These are phyloP conservation scores for Geococcyx californianus DNA, from an alignment of 2,113 vertebrate species.

Conservation along the genomic window DNA sequence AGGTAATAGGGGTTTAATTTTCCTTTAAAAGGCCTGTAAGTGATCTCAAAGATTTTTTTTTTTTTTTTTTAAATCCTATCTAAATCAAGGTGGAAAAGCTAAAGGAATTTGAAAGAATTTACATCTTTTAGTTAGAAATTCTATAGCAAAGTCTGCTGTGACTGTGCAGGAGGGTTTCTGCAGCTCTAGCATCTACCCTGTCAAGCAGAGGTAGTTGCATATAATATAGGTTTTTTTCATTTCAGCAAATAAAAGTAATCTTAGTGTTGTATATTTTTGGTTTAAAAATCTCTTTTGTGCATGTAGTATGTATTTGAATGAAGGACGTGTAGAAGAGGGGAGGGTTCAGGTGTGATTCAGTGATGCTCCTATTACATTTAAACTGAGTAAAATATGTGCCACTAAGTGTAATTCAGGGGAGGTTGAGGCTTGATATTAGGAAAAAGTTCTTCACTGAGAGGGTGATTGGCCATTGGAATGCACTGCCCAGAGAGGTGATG, in stretches of 20 bases:
- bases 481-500: no score
- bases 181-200: background rate
- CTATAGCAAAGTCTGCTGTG: background rate
- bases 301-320: background rate
- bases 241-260: background rate
- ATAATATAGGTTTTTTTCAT: background rate
- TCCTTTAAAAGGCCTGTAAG: conserved; percentile 14
- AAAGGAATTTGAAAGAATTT: background rate
- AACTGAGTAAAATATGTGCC: background rate
- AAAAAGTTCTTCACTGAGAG: no score
- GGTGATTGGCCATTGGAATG: no score
- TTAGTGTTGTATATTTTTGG: background rate
- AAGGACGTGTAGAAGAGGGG: background rate
- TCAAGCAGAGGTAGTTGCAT: background rate
- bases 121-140: background rate
- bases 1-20: conserved; percentile 44
- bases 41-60: background rate
- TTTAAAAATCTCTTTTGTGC: background rate
- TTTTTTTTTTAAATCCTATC: background rate
- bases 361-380: background rate
- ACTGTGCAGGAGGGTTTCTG: background rate
- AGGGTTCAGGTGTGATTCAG: background rate
- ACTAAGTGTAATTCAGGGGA: background rate
- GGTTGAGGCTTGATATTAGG: no score
- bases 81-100: background rate